phyloP scores from a whole-genome alignment of 2,797 vertebrate species.

The Lophius americanus region DNA sequence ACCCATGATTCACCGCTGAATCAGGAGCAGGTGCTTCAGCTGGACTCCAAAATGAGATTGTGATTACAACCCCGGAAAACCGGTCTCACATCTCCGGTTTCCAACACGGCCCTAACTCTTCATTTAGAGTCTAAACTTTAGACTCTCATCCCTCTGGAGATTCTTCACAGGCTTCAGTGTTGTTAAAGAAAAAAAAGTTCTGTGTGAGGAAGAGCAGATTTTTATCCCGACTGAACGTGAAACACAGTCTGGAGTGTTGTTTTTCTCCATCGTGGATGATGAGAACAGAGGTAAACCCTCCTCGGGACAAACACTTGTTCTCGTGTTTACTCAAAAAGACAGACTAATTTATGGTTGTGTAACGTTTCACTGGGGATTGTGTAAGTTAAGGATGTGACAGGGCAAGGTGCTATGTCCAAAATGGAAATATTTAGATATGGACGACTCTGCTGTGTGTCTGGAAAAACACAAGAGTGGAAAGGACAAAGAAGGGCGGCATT shows the following conservation, averaged over 20 bases:
- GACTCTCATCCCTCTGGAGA: not conserved
- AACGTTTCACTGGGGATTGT: not conserved
- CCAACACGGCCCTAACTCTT: constrained; percentile 15
- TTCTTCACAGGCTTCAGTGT: constrained; percentile 13
- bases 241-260: not conserved
- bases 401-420: not conserved
- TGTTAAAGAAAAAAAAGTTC: constrained; percentile 20
- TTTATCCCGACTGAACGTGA: not conserved
- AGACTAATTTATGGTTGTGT: constrained; percentile 12
- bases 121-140: not conserved
- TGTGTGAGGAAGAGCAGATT: constrained; percentile 11
- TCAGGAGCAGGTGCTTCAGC: constrained; percentile 69
- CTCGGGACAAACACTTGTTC: not conserved
- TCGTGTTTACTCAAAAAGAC: constrained; percentile 19
- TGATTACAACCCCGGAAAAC: constrained; percentile 12
- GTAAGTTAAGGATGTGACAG: constrained; percentile 5
- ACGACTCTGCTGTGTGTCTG: constrained; percentile 16
- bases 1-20: constrained; percentile 58
- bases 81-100: constrained; percentile 16
- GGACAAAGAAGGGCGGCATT: no score
- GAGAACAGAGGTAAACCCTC: not conserved
- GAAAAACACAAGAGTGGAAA: not conserved
- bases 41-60: constrained; percentile 30
- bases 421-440: constrained; percentile 28
- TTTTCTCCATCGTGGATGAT: not conserved